Base-by-base conservation (phyloP, 2,888 invertebrate genomes). In the Tolmerus cingulatus region DNA sequence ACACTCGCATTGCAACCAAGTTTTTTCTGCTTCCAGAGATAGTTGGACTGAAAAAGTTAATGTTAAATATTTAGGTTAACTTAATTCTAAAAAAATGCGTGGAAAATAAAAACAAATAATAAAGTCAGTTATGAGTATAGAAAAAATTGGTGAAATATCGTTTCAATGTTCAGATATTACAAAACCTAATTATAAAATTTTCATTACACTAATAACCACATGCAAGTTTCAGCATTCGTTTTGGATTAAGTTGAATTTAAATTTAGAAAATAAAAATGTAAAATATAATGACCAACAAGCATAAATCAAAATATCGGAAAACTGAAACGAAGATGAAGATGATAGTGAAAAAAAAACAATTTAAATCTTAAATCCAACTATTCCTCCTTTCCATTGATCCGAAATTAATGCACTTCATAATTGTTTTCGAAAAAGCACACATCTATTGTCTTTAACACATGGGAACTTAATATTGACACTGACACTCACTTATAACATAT, bases 1-100 rank as follows among this genome's bases (percentile, higher is more conserved):
- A 92, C 96, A 97, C 93, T 97, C 97, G 92, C 96, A 97, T 93
- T 97, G 97, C 90, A 97, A 93, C 97, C 97, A 97, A 89, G 97
- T 96, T 93, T 97, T 96, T 93, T 97, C 97, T 88, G 97, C 97
- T 93, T 97, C 97, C 92, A 97, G 93, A 88, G 97, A 97, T 91
- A 97, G 94, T 94, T 97, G 96, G 91, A 96, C 97, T 97, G 93
- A 87, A 93, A 88, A 79, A 87, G 86, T 66, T 78, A 82, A 37
- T 19, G 27, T 74, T 74, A 37, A 40, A 37, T 85, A 16, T 66
- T 74, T 82, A n/a, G 51, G n/a, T 66, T 66, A 23, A 66, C 66
- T 66, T 66, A 66, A 40, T 43, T 79, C 46, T 66, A 66, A 19
- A 66, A 12, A 19, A 66, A 46, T 9, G 8, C 27, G 14, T 19